Evolutionary conservation across 2,888 invertebrate genomes (phyloP).

Genomic region (Pasiphila rectangulata): DNA sequence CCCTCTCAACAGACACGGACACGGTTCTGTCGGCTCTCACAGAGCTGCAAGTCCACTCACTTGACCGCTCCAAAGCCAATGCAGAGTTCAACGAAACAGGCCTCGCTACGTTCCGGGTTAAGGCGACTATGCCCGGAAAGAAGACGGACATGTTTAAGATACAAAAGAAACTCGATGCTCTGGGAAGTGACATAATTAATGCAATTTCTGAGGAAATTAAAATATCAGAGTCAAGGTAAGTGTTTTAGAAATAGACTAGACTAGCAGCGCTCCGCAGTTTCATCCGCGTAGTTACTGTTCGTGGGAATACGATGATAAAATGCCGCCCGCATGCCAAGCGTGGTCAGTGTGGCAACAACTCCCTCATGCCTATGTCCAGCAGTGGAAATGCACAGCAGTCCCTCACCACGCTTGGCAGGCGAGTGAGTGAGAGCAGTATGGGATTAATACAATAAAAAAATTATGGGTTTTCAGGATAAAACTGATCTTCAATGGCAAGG

Average conservation of each 20-base stretch:
- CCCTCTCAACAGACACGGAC: conserved; percentile 75
- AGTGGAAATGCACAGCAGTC: no score
- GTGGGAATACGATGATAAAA: no score
- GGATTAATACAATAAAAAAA: no score
- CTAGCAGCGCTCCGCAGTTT: no score
- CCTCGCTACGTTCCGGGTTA: conserved; percentile 86
- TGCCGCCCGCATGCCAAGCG: no score
- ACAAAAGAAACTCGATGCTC: conserved; percentile 76
- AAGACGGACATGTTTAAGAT: conserved; percentile 75
- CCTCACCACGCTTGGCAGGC: no score
- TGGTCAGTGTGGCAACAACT: no score
- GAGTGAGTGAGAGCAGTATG: no score
- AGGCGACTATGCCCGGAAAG: conserved; percentile 79
- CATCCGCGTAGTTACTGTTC: no score
- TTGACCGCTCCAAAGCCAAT: conserved; percentile 86
- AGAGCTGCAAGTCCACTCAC: conserved; percentile 84
- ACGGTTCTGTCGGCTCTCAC: conserved; percentile 79
- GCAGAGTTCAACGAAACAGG: conserved; percentile 86
- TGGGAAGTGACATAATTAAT: conserved; percentile 79
- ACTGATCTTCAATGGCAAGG: conserved; percentile 84
- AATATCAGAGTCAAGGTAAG: conserved; percentile 62
- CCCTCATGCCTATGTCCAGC: no score
- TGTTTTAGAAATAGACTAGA: no score
- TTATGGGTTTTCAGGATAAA: conserved; percentile 77
- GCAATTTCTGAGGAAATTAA: conserved; percentile 74